Evolutionary conservation across 2,888 invertebrate species (phyloP).

Genomic region (Drosophila atripex): DNA sequence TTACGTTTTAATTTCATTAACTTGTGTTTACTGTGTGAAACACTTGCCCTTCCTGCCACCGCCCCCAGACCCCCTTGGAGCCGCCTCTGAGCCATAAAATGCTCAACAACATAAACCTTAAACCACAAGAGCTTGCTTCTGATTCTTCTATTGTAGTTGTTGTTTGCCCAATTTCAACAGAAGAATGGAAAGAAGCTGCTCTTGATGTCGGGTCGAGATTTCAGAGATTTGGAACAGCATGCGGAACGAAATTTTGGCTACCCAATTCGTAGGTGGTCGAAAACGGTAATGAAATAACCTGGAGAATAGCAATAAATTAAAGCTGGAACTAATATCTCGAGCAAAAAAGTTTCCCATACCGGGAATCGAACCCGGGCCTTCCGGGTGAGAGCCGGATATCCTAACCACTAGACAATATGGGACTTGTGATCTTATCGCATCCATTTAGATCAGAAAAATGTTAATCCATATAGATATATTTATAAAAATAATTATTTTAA

Average conservation of each 20-base stretch:
- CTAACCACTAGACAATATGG: conserved; percentile 85
- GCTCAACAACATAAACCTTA: conserved; percentile 65
- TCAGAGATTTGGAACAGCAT: conserved; percentile 54
- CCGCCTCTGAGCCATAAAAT: conserved; percentile 41
- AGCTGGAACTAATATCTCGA: neutral
- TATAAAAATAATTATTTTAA: neutral
- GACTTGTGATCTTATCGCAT: conserved; percentile 50
- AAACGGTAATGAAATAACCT: conserved; percentile 5
- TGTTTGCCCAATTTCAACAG: conserved; percentile 59
- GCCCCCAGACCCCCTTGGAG: neutral
- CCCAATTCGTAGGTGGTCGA: conserved; percentile 49
- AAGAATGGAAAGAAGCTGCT: conserved; percentile 53
- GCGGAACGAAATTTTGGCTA: conserved; percentile 43
- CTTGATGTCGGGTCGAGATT: conserved; percentile 55
- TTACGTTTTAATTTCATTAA: conserved; percentile 79
- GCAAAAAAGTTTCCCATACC: conserved; percentile 89
- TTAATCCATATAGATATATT: neutral
- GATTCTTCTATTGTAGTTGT: conserved; percentile 7
- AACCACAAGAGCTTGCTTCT: conserved; percentile 52
- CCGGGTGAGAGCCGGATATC: conserved; percentile 84
- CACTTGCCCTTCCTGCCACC: conserved; percentile 55
- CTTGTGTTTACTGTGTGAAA: conserved; percentile 75
- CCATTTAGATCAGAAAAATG: neutral
- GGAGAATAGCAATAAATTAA: neutral
- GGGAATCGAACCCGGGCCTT: conserved; percentile 94